Evolutionary conservation across 2,797 vertebrate genomes (phyloP), one percentile per base, ranked within the genome.

Genomic region (Peromyscus nudipes): DNA sequence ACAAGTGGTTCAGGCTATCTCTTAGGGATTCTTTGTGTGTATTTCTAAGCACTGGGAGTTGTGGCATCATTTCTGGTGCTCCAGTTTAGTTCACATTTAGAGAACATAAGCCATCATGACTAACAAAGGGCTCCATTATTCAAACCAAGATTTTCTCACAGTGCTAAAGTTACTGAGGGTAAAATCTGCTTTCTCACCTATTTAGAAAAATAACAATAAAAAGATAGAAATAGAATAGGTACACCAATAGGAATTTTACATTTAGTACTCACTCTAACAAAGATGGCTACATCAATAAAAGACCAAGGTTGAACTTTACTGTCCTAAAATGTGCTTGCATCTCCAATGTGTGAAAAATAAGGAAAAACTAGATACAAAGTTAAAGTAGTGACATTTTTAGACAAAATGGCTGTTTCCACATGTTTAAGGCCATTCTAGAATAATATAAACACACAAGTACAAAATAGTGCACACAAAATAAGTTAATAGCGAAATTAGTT

Each of bases 381-480:
- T 76, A 40, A 11, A 23, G 14, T 14, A 60, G 73, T 86, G 27
- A 57, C 21, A 55, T 55, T 86, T 21, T 86, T 67, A 86, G 25
- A 57, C 55, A 43, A 93, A 27, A 60, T 9, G 31, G 0, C 37
- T 34, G 21, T 92, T 91, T 85, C 31, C 31, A 91, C 43, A 88
- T 84, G 4, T 40, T 23, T 57, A 84, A 49, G 34, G 46, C 31
- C 12, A 75, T 84, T 92, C 10, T 69, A 31, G 27, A 82, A 87
- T 85, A 94, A 90, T 10, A 77, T 55, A 97, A 96, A n/a, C 60
- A 80, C 40, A 88, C 37, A 92, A 67, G 49, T 34, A 86, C 62
- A 71, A 86, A 95, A 64, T 34, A 84, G 62, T 34, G 12, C 14
- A 69, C 73, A 91, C 4, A 71, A 17, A 73, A 19, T 91, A 97